Conservation (phyloP, 2,113 vertebrate species). For the Rhinoderma darwinii region DNA sequence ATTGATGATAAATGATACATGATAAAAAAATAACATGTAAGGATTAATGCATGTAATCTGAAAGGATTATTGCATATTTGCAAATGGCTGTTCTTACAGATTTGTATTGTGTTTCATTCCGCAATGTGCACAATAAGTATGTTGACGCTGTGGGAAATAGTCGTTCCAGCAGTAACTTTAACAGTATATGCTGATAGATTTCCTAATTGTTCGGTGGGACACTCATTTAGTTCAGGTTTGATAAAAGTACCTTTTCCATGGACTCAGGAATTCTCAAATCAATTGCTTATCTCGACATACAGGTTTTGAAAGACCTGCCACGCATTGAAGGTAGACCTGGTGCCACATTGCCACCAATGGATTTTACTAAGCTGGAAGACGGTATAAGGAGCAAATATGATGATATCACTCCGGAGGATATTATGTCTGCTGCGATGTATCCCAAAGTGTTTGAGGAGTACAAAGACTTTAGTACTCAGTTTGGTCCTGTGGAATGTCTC, state of each 20-base stretch:
- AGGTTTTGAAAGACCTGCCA: constrained; percentile 88
- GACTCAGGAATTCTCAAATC: background rate
- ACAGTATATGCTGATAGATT: too few relatives aligned
- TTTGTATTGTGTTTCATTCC: too few relatives aligned
- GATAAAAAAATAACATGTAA: too few relatives aligned
- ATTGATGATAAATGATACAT: too few relatives aligned
- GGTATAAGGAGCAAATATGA: constrained; percentile 77
- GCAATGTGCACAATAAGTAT: too few relatives aligned
- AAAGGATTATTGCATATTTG: too few relatives aligned
- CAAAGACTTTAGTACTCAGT: constrained; percentile 83
- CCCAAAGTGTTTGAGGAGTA: constrained; percentile 90
- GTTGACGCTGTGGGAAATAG: too few relatives aligned
- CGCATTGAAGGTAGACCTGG: constrained; percentile 88
- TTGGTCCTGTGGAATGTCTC: constrained; percentile 87
- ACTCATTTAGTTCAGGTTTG: background rate
- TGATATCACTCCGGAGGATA: constrained; percentile 85
- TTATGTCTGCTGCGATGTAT: constrained; percentile 92
- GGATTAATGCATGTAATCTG: too few relatives aligned
- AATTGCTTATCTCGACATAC: background rate
- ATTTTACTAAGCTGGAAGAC: constrained; percentile 80
- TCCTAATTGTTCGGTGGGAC: too few relatives aligned
- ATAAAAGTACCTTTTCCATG: background rate
- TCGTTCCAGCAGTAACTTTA: too few relatives aligned
- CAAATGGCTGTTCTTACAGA: too few relatives aligned
- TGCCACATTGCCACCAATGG: constrained; percentile 81